Evolutionary conservation across 2,113 vertebrate genomes (phyloP).

Genomic region (Triplophysa dalaica): DNA sequence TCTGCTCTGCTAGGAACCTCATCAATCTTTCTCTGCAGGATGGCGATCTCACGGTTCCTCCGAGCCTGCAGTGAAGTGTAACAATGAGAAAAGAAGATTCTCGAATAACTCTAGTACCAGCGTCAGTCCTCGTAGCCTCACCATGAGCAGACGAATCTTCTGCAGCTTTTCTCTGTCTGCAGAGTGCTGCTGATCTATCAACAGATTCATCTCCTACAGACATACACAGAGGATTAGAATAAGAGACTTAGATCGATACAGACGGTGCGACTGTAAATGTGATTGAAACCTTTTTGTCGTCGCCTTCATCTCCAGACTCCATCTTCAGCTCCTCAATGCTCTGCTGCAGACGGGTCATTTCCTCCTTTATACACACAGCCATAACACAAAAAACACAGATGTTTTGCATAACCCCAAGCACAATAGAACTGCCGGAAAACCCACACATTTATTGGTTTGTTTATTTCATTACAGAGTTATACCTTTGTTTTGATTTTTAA

Average conservation of each 20-base stretch:
- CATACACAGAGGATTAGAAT: background rate
- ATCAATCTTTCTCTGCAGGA: conserved; percentile 95
- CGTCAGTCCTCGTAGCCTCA: conserved; percentile 60
- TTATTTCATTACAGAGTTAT: too few relatives aligned
- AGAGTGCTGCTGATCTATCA: conserved; percentile 86
- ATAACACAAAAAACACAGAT: too few relatives aligned
- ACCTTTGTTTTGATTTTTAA: too few relatives aligned
- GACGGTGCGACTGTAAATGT: background rate
- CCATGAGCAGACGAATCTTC: conserved; percentile 92
- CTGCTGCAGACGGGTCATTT: conserved; percentile 90
- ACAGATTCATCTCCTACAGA: conserved; percentile 80
- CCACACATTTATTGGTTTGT: too few relatives aligned
- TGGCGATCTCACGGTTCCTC: conserved; percentile 94
- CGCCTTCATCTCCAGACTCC: conserved; percentile 69
- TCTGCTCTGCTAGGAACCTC: conserved; percentile 96
- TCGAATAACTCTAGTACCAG: background rate
- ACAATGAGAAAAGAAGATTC: background rate
- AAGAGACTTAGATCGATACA: background rate
- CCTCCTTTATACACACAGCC: conserved; percentile 84
- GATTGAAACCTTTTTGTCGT: conserved; percentile 80
- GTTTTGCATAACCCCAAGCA: too few relatives aligned
- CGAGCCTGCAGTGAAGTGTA: conserved; percentile 79
- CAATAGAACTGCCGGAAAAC: too few relatives aligned
- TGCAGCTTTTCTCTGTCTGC: conserved; percentile 91
- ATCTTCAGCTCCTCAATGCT: conserved; percentile 83